Percentiles rank a stretch among this genome's conserved stretches.
Conservation (phyloP, 2,797 vertebrate genomes). For the Epinephelus awoara region DNA sequence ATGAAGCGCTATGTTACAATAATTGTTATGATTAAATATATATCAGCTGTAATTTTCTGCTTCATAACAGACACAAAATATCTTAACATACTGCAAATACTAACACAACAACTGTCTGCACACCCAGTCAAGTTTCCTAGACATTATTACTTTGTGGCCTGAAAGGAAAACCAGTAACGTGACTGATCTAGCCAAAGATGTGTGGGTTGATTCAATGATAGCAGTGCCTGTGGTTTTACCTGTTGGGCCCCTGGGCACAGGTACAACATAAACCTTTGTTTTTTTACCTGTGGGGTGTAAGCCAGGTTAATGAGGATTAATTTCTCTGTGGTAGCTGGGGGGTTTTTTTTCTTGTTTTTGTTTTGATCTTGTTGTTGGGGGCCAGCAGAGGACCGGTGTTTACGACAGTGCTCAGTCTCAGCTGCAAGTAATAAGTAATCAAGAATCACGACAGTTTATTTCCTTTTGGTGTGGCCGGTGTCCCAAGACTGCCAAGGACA, state of each 20-base stretch:
- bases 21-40: background rate
- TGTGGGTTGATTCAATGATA: conserved; percentile 7
- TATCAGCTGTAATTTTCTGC: background rate
- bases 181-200: conserved; percentile 7
- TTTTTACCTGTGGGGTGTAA: background rate
- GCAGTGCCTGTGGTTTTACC: conserved; percentile 9
- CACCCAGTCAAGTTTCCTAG: background rate
- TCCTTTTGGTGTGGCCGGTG: conserved; percentile 41
- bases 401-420: conserved; percentile 22
- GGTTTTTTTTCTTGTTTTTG: background rate
- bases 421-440: conserved; percentile 56
- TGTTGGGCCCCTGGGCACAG: background rate
- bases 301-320: conserved; percentile 6
- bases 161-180: conserved; percentile 17
- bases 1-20: background rate
- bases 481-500: conserved; percentile 30
- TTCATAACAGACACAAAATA: background rate
- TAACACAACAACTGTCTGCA: background rate
- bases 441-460: conserved; percentile 50
- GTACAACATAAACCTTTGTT: background rate
- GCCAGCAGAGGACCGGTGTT: conserved; percentile 9
- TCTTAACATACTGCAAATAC: conserved; percentile 11
- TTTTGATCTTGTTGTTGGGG: conserved; percentile 11
- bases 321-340: background rate
- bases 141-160: background rate